A percentile compares a stretch with the other conserved stretches of the same genome.
Conservation (phyloP, 2,797 vertebrate species). For the Lacerta viridis region DNA sequence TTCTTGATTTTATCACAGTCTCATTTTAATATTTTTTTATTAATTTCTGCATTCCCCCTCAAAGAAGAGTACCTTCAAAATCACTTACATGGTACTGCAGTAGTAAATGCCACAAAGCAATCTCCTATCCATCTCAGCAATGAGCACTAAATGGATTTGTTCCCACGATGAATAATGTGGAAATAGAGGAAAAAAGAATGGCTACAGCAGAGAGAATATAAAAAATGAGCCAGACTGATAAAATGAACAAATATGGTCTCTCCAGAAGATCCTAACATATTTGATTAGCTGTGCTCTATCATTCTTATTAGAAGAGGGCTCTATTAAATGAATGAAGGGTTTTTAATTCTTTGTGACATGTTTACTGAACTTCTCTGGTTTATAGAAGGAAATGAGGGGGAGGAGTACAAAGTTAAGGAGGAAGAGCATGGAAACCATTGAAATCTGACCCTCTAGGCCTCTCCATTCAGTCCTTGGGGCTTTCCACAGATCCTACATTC, state of each 20-base stretch:
- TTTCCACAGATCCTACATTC: no score
- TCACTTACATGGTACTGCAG: conserved; percentile 55
- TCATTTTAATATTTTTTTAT: conserved; percentile 6
- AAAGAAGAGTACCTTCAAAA: background rate
- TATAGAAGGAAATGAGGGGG: conserved; percentile 52
- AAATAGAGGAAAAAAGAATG: conserved; percentile 47
- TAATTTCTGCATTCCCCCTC: background rate
- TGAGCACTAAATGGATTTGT: conserved; percentile 66
- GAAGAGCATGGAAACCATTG: conserved; percentile 50
- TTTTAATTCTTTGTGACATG: conserved; percentile 65
- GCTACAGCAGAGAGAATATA: conserved; percentile 50
- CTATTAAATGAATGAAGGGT: conserved; percentile 68
- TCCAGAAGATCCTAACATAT: conserved; percentile 59
- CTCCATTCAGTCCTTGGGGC: no score
- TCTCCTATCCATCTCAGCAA: conserved; percentile 59
- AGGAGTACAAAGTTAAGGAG: conserved; percentile 52
- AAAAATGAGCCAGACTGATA: conserved; percentile 55
- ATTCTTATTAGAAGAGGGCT: conserved; percentile 56
- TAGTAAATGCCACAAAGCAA: conserved; percentile 67
- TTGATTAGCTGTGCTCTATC: conserved; percentile 64
- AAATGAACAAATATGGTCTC: conserved; percentile 62
- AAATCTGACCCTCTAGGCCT: background rate
- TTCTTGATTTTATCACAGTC: background rate
- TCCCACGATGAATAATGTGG: conserved; percentile 44
- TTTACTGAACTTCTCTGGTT: conserved; percentile 56